Base-by-base conservation (phyloP, 2,888 invertebrate species). In the Macrosoma leucophasiata region DNA sequence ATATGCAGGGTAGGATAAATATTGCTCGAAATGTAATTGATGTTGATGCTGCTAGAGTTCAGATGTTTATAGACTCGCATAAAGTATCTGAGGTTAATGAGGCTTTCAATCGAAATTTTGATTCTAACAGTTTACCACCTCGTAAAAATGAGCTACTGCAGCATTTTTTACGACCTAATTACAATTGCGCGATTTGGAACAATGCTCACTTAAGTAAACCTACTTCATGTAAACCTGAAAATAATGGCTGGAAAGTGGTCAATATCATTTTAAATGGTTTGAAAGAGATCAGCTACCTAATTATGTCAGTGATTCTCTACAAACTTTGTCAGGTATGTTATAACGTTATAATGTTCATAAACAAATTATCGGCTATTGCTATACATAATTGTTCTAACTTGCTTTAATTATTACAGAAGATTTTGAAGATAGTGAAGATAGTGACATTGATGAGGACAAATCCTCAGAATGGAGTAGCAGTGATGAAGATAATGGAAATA, bases 221-320 rank as follows among this genome's bases (percentile, higher is more conserved):
- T 34, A 45, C 43, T 9, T 27, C 19, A 13, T 39, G 33, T 36
- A 8, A 39, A 35, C 45, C 43, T 4, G 45, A 39, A 7, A 48
- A 49, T 46, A 48, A 49, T 35, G 51, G 51, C n/a, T 51, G 51
- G 50, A 50, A 44, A 23, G 45, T 43, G 23, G 44, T 19, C 25
- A 49, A 23, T 52, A 52, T 33, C 37, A 45, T 28, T 50, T 47
- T 37, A 36, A 50, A 39, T 49, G 48, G 48, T 49, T 46, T 24
- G 41, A 45, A 38, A 43, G 47, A 5, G 45, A 52, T 43, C 46
- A 48, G 27, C 18, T 48, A 27, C 46, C 48, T 27, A 42, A 32
- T 43, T 46, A 12, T 26, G 43, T 40, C 24, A 46, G 44, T 8
- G 48, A 46, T 20, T 46, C 44, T 5, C 43, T 46, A 10, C 35